A percentile compares a stretch with the other conserved stretches of the same genome.
These are phyloP conservation scores for Glyphotaelius pellucidus DNA, from an alignment of 2,888 invertebrate species.

Conservation along the genomic window DNA sequence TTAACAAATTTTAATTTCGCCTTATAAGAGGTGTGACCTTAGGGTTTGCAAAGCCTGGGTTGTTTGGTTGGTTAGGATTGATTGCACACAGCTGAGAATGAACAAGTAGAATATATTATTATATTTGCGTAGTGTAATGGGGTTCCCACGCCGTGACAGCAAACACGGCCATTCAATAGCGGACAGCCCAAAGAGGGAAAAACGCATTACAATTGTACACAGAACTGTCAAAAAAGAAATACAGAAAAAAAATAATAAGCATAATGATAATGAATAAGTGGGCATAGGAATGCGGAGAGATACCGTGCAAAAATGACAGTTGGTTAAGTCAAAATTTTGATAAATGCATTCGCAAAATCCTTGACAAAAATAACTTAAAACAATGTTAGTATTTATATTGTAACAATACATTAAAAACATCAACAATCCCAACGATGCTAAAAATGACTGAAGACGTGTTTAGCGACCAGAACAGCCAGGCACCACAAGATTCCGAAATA, in stretches of 20 bases:
- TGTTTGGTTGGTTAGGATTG: not conserved
- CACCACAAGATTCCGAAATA: too few relatives aligned
- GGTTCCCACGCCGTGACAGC: slow-evolving; percentile 42
- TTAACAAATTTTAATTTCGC: not conserved
- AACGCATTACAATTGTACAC: slow-evolving; percentile 38
- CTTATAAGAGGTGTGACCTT: not conserved
- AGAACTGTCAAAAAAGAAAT: slow-evolving; percentile 31
- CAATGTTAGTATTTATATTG: not conserved
- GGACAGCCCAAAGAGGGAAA: slow-evolving; percentile 13
- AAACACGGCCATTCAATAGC: slow-evolving; percentile 26
- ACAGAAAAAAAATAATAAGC: not conserved
- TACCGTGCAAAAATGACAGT: not conserved
- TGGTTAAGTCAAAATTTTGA: not conserved
- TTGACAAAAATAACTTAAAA: not conserved
- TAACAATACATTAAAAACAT: not conserved
- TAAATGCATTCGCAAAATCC: not conserved
- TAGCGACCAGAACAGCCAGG: too few relatives aligned
- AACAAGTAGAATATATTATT: not conserved
- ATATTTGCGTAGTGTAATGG: slow-evolving; percentile 14
- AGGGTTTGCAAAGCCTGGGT: not conserved
- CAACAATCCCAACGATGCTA: not conserved
- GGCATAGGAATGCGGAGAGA: not conserved
- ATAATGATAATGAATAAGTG: slow-evolving; percentile 9
- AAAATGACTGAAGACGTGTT: not conserved
- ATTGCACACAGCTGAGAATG: not conserved